Conservation (phyloP, 2,888 invertebrate genomes). For the Ptychoptera contaminata region DNA sequence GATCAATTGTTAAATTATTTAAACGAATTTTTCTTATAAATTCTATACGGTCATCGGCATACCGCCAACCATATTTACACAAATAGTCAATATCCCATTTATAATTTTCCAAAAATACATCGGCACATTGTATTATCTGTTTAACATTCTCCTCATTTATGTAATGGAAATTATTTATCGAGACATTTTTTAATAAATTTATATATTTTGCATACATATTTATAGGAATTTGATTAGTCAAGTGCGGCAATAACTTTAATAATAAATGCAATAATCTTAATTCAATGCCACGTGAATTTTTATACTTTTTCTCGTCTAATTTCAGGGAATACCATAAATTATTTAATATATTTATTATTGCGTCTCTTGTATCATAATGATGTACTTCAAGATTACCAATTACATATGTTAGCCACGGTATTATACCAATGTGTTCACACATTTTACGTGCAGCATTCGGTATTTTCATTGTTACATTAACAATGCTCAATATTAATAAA, state of each 20-base stretch:
- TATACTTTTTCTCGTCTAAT: slow-evolving; percentile 18
- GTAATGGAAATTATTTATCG: slow-evolving; percentile 13
- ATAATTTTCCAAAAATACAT: slow-evolving; percentile 18
- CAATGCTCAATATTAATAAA: slow-evolving; percentile 46
- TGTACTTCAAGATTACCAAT: slow-evolving; percentile 24
- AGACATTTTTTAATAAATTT: slow-evolving; percentile 24
- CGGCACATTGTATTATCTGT: slow-evolving; percentile 20
- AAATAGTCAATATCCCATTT: slow-evolving; percentile 19
- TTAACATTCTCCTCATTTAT: slow-evolving; percentile 17
- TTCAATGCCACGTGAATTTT: slow-evolving; percentile 19
- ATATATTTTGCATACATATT: slow-evolving; percentile 20
- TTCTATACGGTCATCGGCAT: slow-evolving; percentile 15
- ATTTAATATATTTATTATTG: slow-evolving; percentile 24
- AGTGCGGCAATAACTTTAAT: slow-evolving; percentile 18
- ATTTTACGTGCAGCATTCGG: slow-evolving; percentile 48
- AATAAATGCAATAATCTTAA: slow-evolving; percentile 19
- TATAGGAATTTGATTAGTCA: slow-evolving; percentile 23
- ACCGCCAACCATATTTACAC: slow-evolving; percentile 18
- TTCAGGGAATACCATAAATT: slow-evolving; percentile 26
- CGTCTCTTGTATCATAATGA: slow-evolving; percentile 29
- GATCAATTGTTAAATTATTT: slow-evolving; percentile 6
- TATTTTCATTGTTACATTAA: slow-evolving; percentile 45
- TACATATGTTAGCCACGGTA: slow-evolving; percentile 47
- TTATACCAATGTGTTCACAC: slow-evolving; percentile 47
- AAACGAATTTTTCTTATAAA: slow-evolving; percentile 17